A percentile compares a stretch with the other conserved stretches of the same genome.
Evolutionary conservation across 2,888 invertebrate genomes (phyloP).

Genomic region (Callyntrura sp.): DNA sequence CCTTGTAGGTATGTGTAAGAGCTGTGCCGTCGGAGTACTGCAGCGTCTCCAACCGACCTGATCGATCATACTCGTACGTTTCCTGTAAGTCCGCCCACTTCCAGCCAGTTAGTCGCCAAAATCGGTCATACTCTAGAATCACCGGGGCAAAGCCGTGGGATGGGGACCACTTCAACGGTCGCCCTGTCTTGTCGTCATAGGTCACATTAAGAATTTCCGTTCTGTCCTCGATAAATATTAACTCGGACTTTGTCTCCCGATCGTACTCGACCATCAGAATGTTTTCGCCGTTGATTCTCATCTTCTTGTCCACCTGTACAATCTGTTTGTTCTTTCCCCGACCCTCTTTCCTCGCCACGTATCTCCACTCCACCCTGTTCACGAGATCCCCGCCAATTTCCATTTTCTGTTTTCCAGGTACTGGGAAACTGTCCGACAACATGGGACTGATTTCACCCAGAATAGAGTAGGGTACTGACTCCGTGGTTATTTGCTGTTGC

Average conservation of each 20-base stretch:
- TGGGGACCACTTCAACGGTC: conserved; percentile 94
- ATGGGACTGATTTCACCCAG: conserved; percentile 95
- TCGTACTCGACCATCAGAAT: conserved; percentile 96
- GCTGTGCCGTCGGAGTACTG: conserved; percentile 96
- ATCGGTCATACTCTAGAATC: conserved; percentile 96
- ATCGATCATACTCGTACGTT: conserved; percentile 95
- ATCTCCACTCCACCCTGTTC: conserved; percentile 98
- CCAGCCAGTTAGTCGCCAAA: conserved; percentile 95
- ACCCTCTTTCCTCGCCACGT: conserved; percentile 92
- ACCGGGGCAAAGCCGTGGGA: conserved; percentile 94
- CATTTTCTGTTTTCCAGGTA: conserved; percentile 95
- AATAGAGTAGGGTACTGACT: conserved; percentile 95
- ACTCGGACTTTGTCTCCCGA: conserved; percentile 93
- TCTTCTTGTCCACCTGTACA: conserved; percentile 93
- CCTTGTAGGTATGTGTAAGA: conserved; percentile 96
- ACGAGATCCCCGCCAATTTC: conserved; percentile 96
- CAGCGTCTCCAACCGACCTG: conserved; percentile 95
- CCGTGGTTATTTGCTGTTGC: conserved; percentile 95
- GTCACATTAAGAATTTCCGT: conserved; percentile 94
- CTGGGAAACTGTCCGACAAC: conserved; percentile 95
- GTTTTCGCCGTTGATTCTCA: conserved; percentile 96
- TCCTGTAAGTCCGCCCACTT: conserved; percentile 97
- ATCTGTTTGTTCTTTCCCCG: conserved; percentile 89
- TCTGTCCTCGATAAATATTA: conserved; percentile 95
- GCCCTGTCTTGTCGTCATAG: conserved; percentile 91